Base-by-base conservation (phyloP, 2,888 invertebrate species). In the Sarcophaga carnaria region DNA sequence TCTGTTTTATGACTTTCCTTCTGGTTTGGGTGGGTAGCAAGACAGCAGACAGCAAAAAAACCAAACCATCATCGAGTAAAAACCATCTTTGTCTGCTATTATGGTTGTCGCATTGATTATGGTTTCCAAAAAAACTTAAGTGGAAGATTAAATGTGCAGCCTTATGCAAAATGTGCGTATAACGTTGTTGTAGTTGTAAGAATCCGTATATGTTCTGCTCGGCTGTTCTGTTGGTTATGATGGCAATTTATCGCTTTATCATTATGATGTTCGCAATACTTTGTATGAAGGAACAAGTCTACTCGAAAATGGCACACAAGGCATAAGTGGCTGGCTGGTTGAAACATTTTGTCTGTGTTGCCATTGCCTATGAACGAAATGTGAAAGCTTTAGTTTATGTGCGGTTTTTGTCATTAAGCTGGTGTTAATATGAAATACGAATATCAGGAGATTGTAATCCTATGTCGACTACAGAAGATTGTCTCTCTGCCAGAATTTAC, bases 221-320 rank as follows among this genome's bases (percentile, higher is more conserved):
- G 47, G 14, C 69, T 66, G 71, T 45, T 27, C 4, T 47, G 60
- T 64, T 78, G 66, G 22, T 71, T 72, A 72, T 70, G 12, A 72
- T 72, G 80, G 72, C 25, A 75, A 85, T 81, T 85, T 79, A 82
- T 82, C 69, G 71, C 22, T 62, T 79, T 62, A 79, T 79, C 81
- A 64, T 75, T 60, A 64, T 22, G 59, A 66, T 71, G 27, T 67
- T 45, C 59, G 64, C 22, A 72, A 47, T 47, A 54, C 60, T 11
- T 72, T 83, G 47, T 37, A 78, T 27, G 20, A 14, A 54, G 10
- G 10, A 63, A 59, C 27, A 66, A 59, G 47, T 27, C 49, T 62
- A 12, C 49, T 22, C 62, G 60, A 72, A 25, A 60, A 60, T 60
- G n/a, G 69, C 37, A 60, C n/a, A 69, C 17, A 54, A 37, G 54